Percentiles rank a stretch among this genome's conserved stretches.
Conservation (phyloP, 2,888 invertebrate genomes). For the Mimas tiliae region DNA sequence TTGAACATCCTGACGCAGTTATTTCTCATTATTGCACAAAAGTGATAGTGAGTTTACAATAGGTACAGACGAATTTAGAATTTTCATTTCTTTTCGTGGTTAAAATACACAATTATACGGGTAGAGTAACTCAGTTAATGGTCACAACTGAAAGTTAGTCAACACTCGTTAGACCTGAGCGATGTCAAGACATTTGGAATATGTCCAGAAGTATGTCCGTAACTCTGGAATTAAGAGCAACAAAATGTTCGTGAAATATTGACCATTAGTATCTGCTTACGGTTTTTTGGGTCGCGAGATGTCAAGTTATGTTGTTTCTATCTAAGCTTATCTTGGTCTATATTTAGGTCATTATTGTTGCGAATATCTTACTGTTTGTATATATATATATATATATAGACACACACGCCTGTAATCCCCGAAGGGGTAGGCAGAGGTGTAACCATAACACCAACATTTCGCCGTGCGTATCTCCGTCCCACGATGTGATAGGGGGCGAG, state of each 20-base stretch:
- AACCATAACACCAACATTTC: no score
- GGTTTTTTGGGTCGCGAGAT: neutral
- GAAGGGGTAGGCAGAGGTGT: no score
- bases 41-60: no score
- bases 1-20: no score
- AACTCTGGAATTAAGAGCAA: neutral
- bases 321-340: neutral
- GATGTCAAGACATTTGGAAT: slow-evolving; percentile 15
- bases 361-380: no score
- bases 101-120: no score
- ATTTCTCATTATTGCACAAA: no score
- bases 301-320: neutral
- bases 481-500: no score
- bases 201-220: slow-evolving; percentile 13
- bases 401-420: no score
- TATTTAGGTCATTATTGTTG: neutral
- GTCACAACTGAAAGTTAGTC: neutral
- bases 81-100: no score
- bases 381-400: neutral
- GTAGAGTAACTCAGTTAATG: neutral
- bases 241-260: slow-evolving; percentile 11
- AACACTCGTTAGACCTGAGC: neutral
- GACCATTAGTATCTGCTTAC: neutral
- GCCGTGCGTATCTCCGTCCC: no score
- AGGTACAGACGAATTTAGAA: no score